A percentile compares a stretch with the other conserved stretches of the same genome.
Evolutionary conservation across 1,140 invertebrate genomes (phyloP).

Genomic region (Chlorops oryzae): DNA sequence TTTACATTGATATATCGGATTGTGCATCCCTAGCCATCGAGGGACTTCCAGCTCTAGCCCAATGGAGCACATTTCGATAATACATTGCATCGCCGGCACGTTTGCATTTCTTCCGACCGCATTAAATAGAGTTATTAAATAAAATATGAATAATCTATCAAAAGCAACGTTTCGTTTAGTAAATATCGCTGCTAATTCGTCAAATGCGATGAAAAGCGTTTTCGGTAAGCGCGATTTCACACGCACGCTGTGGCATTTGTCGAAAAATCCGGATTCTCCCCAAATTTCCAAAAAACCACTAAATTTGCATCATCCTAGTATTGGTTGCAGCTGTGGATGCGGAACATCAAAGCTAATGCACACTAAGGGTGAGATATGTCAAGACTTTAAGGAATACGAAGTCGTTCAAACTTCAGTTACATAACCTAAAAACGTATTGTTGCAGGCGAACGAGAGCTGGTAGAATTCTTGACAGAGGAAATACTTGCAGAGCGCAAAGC

Average conservation of each 20-base stretch:
- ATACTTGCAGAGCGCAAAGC: constrained; percentile 80
- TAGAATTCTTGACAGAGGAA: constrained; percentile 82
- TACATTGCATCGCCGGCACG: too few relatives aligned
- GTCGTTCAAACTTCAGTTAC: constrained; percentile 16
- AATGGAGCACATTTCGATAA: too few relatives aligned
- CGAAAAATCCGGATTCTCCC: constrained; percentile 45
- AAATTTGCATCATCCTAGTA: constrained; percentile 45
- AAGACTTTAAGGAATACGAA: background rate
- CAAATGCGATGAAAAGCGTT: constrained; percentile 45
- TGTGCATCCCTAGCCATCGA: too few relatives aligned
- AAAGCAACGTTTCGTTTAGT: constrained; percentile 54
- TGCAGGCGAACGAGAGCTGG: constrained; percentile 80
- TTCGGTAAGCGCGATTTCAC: constrained; percentile 56
- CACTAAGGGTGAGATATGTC: constrained; percentile 59
- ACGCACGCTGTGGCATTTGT: constrained; percentile 64
- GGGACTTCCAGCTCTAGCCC: too few relatives aligned
- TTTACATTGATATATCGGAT: too few relatives aligned
- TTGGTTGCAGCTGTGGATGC: constrained; percentile 59
- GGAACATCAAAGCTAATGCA: constrained; percentile 53
- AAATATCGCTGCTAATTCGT: constrained; percentile 22
- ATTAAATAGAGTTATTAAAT: constrained; percentile 1
- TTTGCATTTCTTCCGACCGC: too few relatives aligned
- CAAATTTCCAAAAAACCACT: constrained; percentile 17
- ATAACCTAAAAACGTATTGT: constrained; percentile 40
- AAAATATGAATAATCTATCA: constrained; percentile 64